Percentiles rank a stretch among this genome's conserved stretches.
These are phyloP conservation scores for Gadopsis bispinosus DNA, from an alignment of 2,797 vertebrate species.

Conservation along the genomic window DNA sequence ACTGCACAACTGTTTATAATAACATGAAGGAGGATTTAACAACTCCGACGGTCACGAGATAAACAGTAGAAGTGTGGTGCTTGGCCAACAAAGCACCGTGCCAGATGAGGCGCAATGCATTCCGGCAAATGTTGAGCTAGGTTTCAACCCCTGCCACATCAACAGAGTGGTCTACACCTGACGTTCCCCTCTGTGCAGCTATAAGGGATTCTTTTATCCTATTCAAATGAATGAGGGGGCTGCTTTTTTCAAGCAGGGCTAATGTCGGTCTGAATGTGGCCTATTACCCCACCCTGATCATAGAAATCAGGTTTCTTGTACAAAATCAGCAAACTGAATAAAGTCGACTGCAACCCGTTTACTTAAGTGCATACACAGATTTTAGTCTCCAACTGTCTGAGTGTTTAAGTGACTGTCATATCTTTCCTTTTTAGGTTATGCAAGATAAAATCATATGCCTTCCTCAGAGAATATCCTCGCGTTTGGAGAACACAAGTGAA, in stretches of 20 bases:
- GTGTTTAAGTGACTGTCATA: not conserved
- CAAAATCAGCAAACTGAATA: not conserved
- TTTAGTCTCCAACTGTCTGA: not conserved
- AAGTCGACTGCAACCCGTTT: not conserved
- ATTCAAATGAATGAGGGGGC: not conserved
- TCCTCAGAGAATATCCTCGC: constrained; percentile 85
- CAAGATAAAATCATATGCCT: constrained; percentile 99
- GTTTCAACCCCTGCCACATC: not conserved
- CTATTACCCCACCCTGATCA: not conserved
- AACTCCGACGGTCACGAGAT: too few relatives aligned
- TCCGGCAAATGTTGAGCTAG: not conserved
- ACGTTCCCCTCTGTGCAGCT: too few relatives aligned
- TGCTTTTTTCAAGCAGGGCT: not conserved
- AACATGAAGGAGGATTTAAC: too few relatives aligned
- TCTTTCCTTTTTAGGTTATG: constrained; percentile 90
- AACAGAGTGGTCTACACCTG: not conserved
- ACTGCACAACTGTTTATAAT: too few relatives aligned
- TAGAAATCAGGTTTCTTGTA: not conserved
- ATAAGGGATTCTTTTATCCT: too few relatives aligned
- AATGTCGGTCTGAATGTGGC: not conserved
- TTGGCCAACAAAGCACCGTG: not conserved
- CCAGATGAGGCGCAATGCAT: not conserved
- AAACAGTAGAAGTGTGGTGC: too few relatives aligned
- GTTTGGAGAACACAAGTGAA: constrained; percentile 76
- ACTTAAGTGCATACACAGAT: not conserved